Conservation (phyloP, 1,140 invertebrate species). For the Drosophila busckii region DNA sequence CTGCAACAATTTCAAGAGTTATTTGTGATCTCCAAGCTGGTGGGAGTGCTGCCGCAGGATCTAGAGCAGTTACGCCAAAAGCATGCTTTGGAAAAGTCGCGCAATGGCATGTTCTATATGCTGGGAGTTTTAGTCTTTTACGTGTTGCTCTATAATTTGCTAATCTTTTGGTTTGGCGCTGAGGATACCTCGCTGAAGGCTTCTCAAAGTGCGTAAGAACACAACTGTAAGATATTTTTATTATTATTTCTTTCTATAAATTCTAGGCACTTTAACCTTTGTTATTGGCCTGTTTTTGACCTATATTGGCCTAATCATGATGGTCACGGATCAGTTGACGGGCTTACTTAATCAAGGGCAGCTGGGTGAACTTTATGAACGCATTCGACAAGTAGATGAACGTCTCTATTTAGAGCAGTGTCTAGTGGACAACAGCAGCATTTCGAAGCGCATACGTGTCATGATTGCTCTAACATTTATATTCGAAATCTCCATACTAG, state of each 20-base stretch:
- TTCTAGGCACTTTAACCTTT: conserved; percentile 70
- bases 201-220: conserved; percentile 57
- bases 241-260: background rate
- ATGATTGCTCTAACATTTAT: conserved; percentile 60
- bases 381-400: conserved; percentile 65
- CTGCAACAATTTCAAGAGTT: conserved; percentile 61
- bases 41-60: conserved; percentile 63
- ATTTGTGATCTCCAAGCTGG: conserved; percentile 61
- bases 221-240: background rate
- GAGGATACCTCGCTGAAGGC: conserved; percentile 65
- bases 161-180: conserved; percentile 67
- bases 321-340: conserved; percentile 67
- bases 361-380: conserved; percentile 63
- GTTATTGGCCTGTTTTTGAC: conserved; percentile 76
- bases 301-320: conserved; percentile 77
- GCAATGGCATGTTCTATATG: conserved; percentile 56
- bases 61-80: conserved; percentile 43
- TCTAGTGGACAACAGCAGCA: conserved; percentile 49
- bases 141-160: conserved; percentile 58
- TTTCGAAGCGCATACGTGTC: conserved; percentile 46
- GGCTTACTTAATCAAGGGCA: conserved; percentile 61
- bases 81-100: conserved; percentile 60
- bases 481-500: conserved; percentile 62
- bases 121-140: conserved; percentile 34
- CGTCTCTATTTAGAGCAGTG: conserved; percentile 57